Base-by-base conservation (phyloP, 2,797 vertebrate species). In the Crenuchus spilurus region DNA sequence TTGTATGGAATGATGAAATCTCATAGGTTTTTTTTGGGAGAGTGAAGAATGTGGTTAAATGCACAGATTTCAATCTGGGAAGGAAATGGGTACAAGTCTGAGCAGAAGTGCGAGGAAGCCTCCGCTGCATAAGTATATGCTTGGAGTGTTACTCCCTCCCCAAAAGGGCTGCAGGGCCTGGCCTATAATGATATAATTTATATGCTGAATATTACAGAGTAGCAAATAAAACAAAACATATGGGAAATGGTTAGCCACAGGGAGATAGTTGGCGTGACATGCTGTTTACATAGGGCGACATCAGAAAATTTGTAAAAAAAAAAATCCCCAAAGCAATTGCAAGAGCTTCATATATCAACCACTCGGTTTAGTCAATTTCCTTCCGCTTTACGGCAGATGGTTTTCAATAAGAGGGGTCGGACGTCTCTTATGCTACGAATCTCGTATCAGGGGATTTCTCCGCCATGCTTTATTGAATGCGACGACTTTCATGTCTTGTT, bases 61-160 rank as follows among this genome's bases (percentile, higher is more conserved):
- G 82, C 87, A 80, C 72, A 86, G 83, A 88, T 90, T 80, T 81
- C 84, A 73, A 88, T 83, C 54, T 60, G 75, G 82, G 74, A 81
- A 80, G 83, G 87, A 89, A 86, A 88, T 72, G 49, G 79, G 62
- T 77, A 90, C 92, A 78, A 91, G 93, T 90, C 91, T 90, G 87
- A 91, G 89, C 92, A 91, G 83, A 85, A 81, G 82, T 75, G 76
- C 42, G 70, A 80, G 80, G 78, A 88, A 86, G 80, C 83, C 76
- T 66, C 70, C 80, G 76, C 74, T 62, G 80, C 74, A 71, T 83
- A 75, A 82, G 84, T 82, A 84, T 75, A 80, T 62, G 55, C 77
- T 80, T 74, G n/a, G 44, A 30, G 72, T 63, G 78, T 78, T 74
- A 74, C 76, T 82, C 75, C 81, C 55, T 81, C 72, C 80, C 51